Percentiles rank a stretch among this genome's conserved stretches.
Conservation (phyloP, 2,113 vertebrate genomes). For the Dasyprocta punctata region DNA sequence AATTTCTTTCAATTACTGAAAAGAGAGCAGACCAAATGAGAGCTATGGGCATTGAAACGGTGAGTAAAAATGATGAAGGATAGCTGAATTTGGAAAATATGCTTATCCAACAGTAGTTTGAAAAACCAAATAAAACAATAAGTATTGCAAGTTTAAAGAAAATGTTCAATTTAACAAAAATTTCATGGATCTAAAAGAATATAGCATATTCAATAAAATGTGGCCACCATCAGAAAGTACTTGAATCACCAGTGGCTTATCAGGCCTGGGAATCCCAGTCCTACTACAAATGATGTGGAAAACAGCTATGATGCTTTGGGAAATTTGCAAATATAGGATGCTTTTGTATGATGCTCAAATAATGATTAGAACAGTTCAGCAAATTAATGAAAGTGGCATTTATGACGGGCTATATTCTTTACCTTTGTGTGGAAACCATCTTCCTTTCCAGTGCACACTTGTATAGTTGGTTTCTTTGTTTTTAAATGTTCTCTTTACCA, state of each 20-base stretch:
- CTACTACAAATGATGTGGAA: neutral
- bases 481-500: neutral
- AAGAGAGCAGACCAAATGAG: constrained; percentile 99
- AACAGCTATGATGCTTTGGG: neutral
- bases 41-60: constrained; percentile 98
- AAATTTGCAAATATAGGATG: neutral
- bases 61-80: constrained; percentile 80
- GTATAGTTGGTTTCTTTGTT: neutral
- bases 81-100: neutral
- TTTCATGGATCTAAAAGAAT: neutral
- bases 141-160: neutral
- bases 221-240: neutral
- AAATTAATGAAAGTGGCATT: neutral
- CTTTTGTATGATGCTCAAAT: neutral
- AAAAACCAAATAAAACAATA: neutral
- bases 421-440: neutral
- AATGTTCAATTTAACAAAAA: neutral
- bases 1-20: constrained; percentile 98
- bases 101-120: neutral
- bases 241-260: neutral
- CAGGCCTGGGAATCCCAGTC: neutral
- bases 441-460: neutral
- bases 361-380: neutral
- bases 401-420: neutral
- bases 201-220: neutral